Evolutionary conservation across 2,797 vertebrate genomes (phyloP).

Genomic region (Cyprinella venusta): DNA sequence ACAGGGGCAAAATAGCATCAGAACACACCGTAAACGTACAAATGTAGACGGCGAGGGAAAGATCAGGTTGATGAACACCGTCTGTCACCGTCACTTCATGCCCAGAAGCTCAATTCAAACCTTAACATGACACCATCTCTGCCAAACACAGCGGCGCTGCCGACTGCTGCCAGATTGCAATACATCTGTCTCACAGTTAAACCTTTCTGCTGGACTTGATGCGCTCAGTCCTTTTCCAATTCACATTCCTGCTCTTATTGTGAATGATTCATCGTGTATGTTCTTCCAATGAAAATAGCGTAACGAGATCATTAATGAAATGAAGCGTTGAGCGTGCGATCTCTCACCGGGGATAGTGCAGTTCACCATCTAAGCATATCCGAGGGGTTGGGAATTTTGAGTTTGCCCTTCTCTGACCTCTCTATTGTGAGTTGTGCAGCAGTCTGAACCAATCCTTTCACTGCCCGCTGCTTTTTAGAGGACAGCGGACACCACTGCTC

Average conservation of each 20-base stretch:
- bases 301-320: neutral
- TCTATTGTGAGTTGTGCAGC: conserved; percentile 30
- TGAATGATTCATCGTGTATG: neutral
- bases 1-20: conserved; percentile 65
- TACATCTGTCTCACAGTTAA: conserved; percentile 50
- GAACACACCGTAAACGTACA: conserved; percentile 9
- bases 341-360: neutral
- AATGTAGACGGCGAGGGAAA: neutral
- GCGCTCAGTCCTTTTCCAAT: neutral
- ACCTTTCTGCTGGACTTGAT: conserved; percentile 34
- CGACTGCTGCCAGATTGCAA: conserved; percentile 29
- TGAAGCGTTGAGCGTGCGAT: neutral
- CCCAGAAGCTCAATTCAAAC: conserved; percentile 33
- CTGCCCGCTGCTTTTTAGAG: conserved; percentile 19
- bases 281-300: neutral
- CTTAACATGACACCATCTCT: conserved; percentile 23
- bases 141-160: conserved; percentile 32
- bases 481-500: conserved; percentile 8
- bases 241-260: neutral
- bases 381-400: neutral
- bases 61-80: conserved; percentile 11
- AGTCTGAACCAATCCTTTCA: conserved; percentile 21
- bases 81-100: conserved; percentile 29
- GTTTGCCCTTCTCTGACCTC: conserved; percentile 27
- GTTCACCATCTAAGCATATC: neutral